A percentile compares a stretch with the other conserved stretches of the same genome.
Evolutionary conservation across 2,797 vertebrate species (phyloP).

Genomic region (Ctenochaetus hawaiiensis): DNA sequence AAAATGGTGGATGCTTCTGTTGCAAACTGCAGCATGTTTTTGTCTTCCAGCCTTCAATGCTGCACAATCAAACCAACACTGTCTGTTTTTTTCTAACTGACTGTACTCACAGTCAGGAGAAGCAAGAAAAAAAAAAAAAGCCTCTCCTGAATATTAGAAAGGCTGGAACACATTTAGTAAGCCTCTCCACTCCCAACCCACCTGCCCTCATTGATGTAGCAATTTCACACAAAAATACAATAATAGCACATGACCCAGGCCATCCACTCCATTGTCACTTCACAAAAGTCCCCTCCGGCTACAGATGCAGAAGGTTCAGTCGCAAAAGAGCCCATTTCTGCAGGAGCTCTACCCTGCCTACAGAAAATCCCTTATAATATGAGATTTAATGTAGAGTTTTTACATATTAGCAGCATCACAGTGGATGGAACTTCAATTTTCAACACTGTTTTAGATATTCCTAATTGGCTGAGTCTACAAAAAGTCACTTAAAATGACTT

Average conservation of each 20-base stretch:
- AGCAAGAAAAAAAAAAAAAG: neutral
- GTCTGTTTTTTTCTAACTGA: conserved; percentile 19
- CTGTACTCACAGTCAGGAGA: neutral
- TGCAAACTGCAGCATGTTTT: neutral
- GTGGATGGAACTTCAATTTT: conserved; percentile 24
- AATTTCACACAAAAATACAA: conserved; percentile 67
- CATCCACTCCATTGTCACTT: conserved; percentile 62
- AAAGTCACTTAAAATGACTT: conserved; percentile 12
- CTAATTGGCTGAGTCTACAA: neutral
- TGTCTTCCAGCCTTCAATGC: neutral
- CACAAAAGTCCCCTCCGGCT: conserved; percentile 55
- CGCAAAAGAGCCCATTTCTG: conserved; percentile 54
- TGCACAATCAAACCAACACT: conserved; percentile 4
- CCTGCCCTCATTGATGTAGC: conserved; percentile 64
- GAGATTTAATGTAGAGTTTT: conserved; percentile 43
- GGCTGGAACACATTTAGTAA: conserved; percentile 50
- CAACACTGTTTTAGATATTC: conserved; percentile 4
- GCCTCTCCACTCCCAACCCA: conserved; percentile 47
- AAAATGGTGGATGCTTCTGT: neutral
- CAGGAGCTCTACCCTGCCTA: conserved; percentile 26
- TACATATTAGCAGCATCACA: conserved; percentile 13
- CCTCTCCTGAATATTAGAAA: conserved; percentile 24
- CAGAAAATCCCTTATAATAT: conserved; percentile 30
- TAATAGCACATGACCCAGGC: conserved; percentile 62
- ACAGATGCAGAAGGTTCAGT: conserved; percentile 31